Evolutionary conservation across 2,888 invertebrate genomes (phyloP).

Genomic region (Orchestes rusci): DNA sequence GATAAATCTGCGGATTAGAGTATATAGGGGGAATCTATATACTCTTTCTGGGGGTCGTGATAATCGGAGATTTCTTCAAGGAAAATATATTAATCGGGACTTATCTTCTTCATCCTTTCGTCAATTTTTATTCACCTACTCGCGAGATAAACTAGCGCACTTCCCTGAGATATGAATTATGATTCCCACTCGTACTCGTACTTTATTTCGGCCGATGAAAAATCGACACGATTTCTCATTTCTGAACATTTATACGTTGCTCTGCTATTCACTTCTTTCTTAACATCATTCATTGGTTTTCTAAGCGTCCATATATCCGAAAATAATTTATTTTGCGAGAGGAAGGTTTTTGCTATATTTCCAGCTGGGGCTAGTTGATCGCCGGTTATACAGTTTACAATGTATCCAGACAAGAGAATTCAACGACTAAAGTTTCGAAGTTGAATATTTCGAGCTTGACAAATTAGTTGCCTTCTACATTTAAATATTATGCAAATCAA

Average conservation of each 20-base stretch:
- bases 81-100: constrained; percentile 34
- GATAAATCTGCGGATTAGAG: constrained; percentile 10
- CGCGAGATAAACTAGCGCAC: constrained; percentile 37
- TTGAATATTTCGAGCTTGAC: too few relatives aligned
- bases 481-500: constrained; percentile 4
- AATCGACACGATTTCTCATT: constrained; percentile 40
- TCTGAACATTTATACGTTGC: constrained; percentile 36
- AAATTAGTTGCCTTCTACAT: constrained; percentile 5
- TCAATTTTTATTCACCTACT: constrained; percentile 35
- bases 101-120: constrained; percentile 37
- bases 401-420: too few relatives aligned
- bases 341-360: too few relatives aligned
- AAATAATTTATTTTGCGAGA: constrained; percentile 16
- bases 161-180: constrained; percentile 40
- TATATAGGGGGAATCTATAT: constrained; percentile 10
- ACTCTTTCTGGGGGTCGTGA: constrained; percentile 10
- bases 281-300: constrained; percentile 33
- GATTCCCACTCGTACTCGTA: constrained; percentile 27
- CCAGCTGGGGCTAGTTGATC: too few relatives aligned
- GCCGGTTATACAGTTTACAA: too few relatives aligned
- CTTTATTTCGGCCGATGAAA: constrained; percentile 30
- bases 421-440: too few relatives aligned
- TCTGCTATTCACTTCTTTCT: constrained; percentile 36
- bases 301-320: constrained; percentile 10
- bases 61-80: constrained; percentile 16